These are phyloP conservation scores for Hyperoodon ampullatus DNA, from an alignment of 2,113 vertebrate species.

Conservation along the genomic window DNA sequence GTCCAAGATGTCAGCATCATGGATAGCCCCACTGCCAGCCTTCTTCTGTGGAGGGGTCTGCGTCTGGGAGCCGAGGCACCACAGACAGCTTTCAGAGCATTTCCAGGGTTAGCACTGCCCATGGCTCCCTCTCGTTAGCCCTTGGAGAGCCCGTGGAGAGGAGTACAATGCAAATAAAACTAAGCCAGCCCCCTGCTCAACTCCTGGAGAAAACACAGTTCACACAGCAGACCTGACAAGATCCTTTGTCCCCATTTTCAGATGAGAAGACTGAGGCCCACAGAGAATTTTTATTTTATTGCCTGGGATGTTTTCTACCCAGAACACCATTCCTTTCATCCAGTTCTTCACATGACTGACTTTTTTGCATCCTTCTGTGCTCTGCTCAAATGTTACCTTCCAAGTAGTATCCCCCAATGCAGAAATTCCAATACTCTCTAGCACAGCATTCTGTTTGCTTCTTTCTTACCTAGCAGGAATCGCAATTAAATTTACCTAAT, in stretches of 20 bases:
- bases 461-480: slow-evolving; percentile 23
- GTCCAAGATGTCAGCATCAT: slow-evolving; percentile 29
- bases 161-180: background rate
- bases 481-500: background rate
- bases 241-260: slow-evolving; percentile 15
- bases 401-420: background rate
- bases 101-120: background rate
- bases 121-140: background rate
- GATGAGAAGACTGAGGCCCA: slow-evolving; percentile 30
- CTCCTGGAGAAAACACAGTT: background rate
- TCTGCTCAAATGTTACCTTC: slow-evolving; percentile 26
- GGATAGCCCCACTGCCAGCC: background rate
- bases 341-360: slow-evolving; percentile 28
- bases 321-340: slow-evolving; percentile 48
- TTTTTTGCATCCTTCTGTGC: background rate
- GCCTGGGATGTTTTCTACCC: slow-evolving; percentile 5
- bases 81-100: slow-evolving; percentile 41
- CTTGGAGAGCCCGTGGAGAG: background rate
- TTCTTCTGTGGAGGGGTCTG: background rate
- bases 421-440: slow-evolving; percentile 17
- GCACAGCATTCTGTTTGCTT: background rate
- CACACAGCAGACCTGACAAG: background rate
- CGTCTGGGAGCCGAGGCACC: background rate
- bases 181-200: background rate
- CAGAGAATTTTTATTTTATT: slow-evolving; percentile 20